Evolutionary conservation across 2,888 invertebrate genomes (phyloP), one percentile per base, ranked within the genome.

Genomic region (Endomychus coccineus): DNA sequence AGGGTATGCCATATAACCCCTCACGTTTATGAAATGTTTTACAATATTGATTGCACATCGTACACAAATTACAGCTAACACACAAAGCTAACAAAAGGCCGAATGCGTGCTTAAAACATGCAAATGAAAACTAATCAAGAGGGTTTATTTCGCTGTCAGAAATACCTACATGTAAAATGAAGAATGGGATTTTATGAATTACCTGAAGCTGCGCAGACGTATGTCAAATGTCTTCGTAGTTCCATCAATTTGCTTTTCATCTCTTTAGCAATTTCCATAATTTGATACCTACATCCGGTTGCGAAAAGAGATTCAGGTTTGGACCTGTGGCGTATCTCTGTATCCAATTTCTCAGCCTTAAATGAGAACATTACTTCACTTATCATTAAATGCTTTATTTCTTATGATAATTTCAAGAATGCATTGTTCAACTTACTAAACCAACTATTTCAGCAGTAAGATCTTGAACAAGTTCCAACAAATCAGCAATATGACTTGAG

Each of bases 141-240:
- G n/a, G n/a, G n/a, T n/a, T n/a, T n/a, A n/a, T n/a, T n/a, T n/a
- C n/a, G n/a, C n/a, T 21, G 7, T 21, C 21, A 21, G 7, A 21
- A n/a, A 21, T 7, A n/a, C 21, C n/a, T n/a, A n/a, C n/a, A n/a
- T n/a, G n/a, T 21, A 24, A 13, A 32, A 36, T 2, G 34, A 37
- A 4, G 30, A 34, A 19, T 41, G 37, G 16, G 27, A n/a, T n/a
- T n/a, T n/a, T n/a, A n/a, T n/a, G n/a, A n/a, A n/a, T 35, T 55
- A 67, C 66, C 66, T 49, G 64, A 56, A 27, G 61, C 57, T 13
- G 65, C 61, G 44, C 65, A 67, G 17, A 68, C 50, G 39, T 61
- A 61, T 39, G 59, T 66, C 12, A 69, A 48, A 39, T 62, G 60
- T 42, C 66, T 48, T 44, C 67, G 57, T 10, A 69, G 49, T 43